These are phyloP conservation scores for Drosophila nigromelanica DNA, from an alignment of 1,140 invertebrate genomes.

Conservation along the genomic window DNA sequence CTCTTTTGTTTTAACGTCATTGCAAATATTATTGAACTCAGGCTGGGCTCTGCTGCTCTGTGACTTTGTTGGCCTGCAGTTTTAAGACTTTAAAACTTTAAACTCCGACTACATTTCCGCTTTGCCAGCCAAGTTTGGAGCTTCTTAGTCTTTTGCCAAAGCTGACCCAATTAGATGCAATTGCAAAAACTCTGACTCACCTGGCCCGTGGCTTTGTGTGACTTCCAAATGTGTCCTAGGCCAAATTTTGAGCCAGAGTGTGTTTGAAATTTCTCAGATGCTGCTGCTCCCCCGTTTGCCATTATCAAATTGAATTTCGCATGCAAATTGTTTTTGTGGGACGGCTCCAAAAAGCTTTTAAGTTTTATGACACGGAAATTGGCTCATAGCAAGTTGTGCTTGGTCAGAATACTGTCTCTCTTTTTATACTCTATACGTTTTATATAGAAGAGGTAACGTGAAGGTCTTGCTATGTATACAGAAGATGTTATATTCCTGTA, in stretches of 20 bases:
- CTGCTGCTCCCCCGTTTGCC: slow-evolving; percentile 48
- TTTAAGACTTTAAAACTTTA: slow-evolving; percentile 45
- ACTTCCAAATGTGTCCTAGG: slow-evolving; percentile 43
- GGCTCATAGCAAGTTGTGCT: slow-evolving; percentile 65
- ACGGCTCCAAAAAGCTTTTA: slow-evolving; percentile 70
- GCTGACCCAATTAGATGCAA: slow-evolving; percentile 69
- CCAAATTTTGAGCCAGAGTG: slow-evolving; percentile 32
- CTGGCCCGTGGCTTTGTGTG: slow-evolving; percentile 37
- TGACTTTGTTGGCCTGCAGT: slow-evolving; percentile 3
- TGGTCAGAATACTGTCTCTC: slow-evolving; percentile 24
- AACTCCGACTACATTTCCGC: slow-evolving; percentile 21
- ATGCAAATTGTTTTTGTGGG: slow-evolving; percentile 76
- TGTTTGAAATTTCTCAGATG: slow-evolving; percentile 17
- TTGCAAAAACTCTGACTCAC: slow-evolving; percentile 38
- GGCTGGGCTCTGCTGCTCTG: neutral
- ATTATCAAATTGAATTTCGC: slow-evolving; percentile 79
- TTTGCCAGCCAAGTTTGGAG: slow-evolving; percentile 21
- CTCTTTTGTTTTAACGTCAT: slow-evolving; percentile 57
- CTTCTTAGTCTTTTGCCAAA: slow-evolving; percentile 18
- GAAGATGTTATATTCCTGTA: too few relatives aligned
- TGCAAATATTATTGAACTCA: slow-evolving; percentile 73
- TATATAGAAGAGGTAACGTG: too few relatives aligned
- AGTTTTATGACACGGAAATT: slow-evolving; percentile 83
- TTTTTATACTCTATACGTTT: slow-evolving; percentile 14
- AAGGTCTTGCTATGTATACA: too few relatives aligned